phyloP scores from a whole-genome alignment of 2,888 invertebrate species.

The Mythimna vitellina region DNA sequence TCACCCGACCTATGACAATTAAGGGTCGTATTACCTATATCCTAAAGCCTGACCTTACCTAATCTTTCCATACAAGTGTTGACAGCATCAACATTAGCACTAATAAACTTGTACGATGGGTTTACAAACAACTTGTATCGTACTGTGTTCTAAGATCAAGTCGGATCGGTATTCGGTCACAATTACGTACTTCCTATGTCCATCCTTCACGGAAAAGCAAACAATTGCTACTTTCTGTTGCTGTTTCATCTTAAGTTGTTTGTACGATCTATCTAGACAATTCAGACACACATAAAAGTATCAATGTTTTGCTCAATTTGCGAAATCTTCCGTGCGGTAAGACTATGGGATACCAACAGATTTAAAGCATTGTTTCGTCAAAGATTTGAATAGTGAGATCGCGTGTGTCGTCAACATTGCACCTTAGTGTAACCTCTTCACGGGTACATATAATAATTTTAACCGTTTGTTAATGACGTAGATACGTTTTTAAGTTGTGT shows the following conservation, averaged over 20 bases:
- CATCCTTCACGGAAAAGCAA: constrained; percentile 13
- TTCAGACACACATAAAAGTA: constrained; percentile 7
- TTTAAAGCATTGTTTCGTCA: constrained; percentile 4
- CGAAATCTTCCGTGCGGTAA: constrained; percentile 15
- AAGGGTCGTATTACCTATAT: constrained; percentile 10
- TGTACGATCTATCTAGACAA: constrained; percentile 1
- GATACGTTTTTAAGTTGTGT: constrained; percentile 12
- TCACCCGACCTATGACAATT: constrained; percentile 25
- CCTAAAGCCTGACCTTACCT: constrained; percentile 10
- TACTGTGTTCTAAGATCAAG: constrained; percentile 20
- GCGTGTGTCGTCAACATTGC: constrained; percentile 1
- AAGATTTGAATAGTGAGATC: constrained; percentile 26
- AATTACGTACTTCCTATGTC: constrained; percentile 23
- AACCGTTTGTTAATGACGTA: constrained; percentile 9
- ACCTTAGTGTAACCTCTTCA: not conserved
- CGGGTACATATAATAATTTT: not conserved
- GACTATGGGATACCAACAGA: constrained; percentile 13
- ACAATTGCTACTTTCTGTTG: constrained; percentile 20
- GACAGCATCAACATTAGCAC: not conserved
- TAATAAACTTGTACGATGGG: not conserved
- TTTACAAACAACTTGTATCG: constrained; percentile 17
- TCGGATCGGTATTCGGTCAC: constrained; percentile 22
- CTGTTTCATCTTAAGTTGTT: constrained; percentile 18
- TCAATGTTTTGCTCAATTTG: constrained; percentile 25
- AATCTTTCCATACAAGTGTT: constrained; percentile 3